A percentile compares a stretch with the other conserved stretches of the same genome.
Evolutionary conservation across 2,888 invertebrate genomes (phyloP).

Genomic region (Noctua pronuba): DNA sequence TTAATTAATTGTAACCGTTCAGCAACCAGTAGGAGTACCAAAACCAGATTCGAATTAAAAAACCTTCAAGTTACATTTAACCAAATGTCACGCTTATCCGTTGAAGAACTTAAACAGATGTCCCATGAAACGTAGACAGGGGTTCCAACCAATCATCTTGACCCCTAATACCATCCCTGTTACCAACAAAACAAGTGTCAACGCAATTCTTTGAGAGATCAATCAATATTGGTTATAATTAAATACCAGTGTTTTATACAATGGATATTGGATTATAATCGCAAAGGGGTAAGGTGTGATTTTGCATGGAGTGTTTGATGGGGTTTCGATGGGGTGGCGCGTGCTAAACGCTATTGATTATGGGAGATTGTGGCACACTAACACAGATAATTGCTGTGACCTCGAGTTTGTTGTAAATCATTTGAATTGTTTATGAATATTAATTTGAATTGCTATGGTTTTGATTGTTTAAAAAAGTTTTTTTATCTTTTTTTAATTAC

Average conservation of each 20-base stretch:
- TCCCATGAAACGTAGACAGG: constrained; percentile 66
- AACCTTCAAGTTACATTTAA: constrained; percentile 80
- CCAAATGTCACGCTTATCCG: constrained; percentile 84
- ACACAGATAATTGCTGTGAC: constrained; percentile 72
- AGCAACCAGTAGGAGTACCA: constrained; percentile 56
- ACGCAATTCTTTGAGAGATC: constrained; percentile 27
- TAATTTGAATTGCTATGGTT: constrained; percentile 45
- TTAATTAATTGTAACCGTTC: constrained; percentile 10
- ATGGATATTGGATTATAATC: constrained; percentile 45
- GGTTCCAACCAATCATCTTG: constrained; percentile 38
- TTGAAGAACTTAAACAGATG: constrained; percentile 84
- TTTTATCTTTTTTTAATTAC: constrained; percentile 39
- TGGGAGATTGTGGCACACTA: constrained; percentile 76
- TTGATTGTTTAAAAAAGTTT: background rate
- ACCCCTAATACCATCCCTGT: constrained; percentile 33
- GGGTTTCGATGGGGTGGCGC: constrained; percentile 70
- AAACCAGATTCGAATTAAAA: constrained; percentile 76
- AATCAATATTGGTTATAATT: constrained; percentile 44
- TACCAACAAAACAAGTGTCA: constrained; percentile 10
- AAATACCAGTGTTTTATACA: constrained; percentile 6
- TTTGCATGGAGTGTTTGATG: constrained; percentile 38
- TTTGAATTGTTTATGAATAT: constrained; percentile 63
- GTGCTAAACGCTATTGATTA: constrained; percentile 75
- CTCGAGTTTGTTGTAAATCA: constrained; percentile 55
- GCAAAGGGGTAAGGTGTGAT: background rate